Evolutionary conservation across 2,113 vertebrate genomes (phyloP), one percentile per base, ranked within the genome.

Genomic region (Psittacara wagleri): DNA sequence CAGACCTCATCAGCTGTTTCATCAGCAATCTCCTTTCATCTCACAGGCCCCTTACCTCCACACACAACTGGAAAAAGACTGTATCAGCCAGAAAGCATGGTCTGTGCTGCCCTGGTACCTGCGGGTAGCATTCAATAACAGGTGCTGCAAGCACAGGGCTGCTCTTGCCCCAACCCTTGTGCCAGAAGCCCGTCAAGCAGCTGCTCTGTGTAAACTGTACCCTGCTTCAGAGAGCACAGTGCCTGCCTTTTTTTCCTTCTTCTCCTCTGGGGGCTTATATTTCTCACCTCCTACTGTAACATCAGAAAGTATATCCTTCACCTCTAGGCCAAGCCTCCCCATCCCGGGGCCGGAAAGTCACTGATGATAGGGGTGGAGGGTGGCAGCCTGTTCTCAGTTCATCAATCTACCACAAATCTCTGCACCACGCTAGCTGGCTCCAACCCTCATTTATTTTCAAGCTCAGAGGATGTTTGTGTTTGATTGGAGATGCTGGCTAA

Each of bases 301-400:
- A 89, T 52, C 1, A 5, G 79, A 90, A 84, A 90, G 64, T n/a
- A 33, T 88, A 96, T 94, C 83, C 77, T 76, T 94, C 96, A 93
- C 86, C 94, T 90, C 79, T 25, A 61, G 64, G 57, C 35, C 83
- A 73, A 81, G 43, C 1, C 3, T 66, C 77, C 94, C 74, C 88
- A 82, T 91, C 88, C 44, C n/a, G 48, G 29, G 69, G 17, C 62
- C 86, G 72, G 90, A 90, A 96, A 96, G 83, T 81, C 93, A 75
- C 80, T 12, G 69, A 76, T 33, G 69, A 79, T 86, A 86, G 69
- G 86, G 92, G 95, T 75, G 80, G 69, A 92, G 76, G 54, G 49
- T 91, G 86, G 91, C 94, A 95, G 70, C 92, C 93, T 94, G 86
- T 95, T 97, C 88, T 96, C 94, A 92, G 96, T 74, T 94, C 95